Base-by-base conservation (phyloP, 2,113 vertebrate genomes). In the Oophaga pumilio region DNA sequence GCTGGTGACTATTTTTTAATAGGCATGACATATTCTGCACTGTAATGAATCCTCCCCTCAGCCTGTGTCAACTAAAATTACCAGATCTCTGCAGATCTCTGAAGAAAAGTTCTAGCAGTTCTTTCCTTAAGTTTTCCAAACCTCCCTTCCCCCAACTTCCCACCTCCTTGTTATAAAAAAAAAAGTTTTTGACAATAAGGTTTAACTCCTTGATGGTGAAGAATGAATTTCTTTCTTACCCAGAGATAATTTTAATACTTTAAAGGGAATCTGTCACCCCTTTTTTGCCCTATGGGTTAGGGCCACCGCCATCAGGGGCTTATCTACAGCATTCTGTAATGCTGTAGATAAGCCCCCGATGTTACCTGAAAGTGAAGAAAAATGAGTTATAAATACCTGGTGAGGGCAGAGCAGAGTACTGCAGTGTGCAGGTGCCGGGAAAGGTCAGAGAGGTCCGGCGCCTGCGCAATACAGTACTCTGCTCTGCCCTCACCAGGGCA, bases 1-100 rank as follows among this genome's bases (percentile, higher is more conserved):
- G 59, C 80, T 33, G 81, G 71, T 84, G 87, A 88, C 87, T 88
- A 68, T 88, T 88, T 88, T 83, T 77, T 88, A 88, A 88, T 84
- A 88, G 73, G 71, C 18, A 88, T 88, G 87, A 88, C 87, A 88
- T 84, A 88, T 88, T 82, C 59, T 88, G 81, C 81, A 43, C 69
- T 10, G 77, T 88, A 87, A 88, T 88, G 81, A 88, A 77, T 60
- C 81, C 81, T 88, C 57, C 60, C 24, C 87, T 66, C 87, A 77
- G 87, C 59, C 24, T 20, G 20, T 88, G 81, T 88, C 87, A 88
- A 74, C 56, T 17, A 52, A 62, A 88, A 76, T 83, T 84, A 84
- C 80, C 71, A 33, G 33, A 57, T 77, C 68, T 43, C 86, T 26
- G 14, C 66, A 50, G 20, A 87, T 74, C 52, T 81, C 87, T 52